Evolutionary conservation across 1,140 invertebrate species (phyloP).

Genomic region (Drosophila micromelanica): DNA sequence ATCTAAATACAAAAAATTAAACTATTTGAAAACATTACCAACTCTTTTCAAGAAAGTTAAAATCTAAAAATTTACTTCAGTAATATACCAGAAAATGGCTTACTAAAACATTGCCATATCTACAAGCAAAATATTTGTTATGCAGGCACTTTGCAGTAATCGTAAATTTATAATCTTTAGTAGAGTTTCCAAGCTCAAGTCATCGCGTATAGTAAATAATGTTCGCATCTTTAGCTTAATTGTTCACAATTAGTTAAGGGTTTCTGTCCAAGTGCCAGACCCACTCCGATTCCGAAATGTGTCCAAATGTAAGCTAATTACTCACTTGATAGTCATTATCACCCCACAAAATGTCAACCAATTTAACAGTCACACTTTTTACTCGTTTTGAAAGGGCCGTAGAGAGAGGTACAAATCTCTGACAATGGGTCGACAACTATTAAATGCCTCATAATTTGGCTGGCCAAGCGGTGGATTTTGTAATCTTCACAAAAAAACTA

Average conservation of each 20-base stretch:
- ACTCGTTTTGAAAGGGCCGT: constrained; percentile 2
- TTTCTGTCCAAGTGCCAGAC: background rate
- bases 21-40: no score
- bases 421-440: constrained; percentile 39
- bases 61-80: no score
- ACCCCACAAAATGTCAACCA: constrained; percentile 20
- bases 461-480: constrained; percentile 45
- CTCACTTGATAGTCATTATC: constrained; percentile 36
- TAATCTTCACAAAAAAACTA: constrained; percentile 52
- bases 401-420: constrained; percentile 4
- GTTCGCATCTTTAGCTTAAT: constrained; percentile 54
- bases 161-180: constrained; percentile 8
- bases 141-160: constrained; percentile 6
- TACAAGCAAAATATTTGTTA: background rate
- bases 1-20: no score
- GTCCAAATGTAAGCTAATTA: constrained; percentile 46
- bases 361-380: constrained; percentile 17
- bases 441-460: constrained; percentile 62
- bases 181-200: constrained; percentile 12
- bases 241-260: constrained; percentile 63
- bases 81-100: background rate
- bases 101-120: background rate
- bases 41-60: no score
- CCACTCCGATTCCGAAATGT: background rate
- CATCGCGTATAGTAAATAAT: constrained; percentile 54